Base-by-base conservation (phyloP, 2,888 invertebrate genomes). In the Troides helena region DNA sequence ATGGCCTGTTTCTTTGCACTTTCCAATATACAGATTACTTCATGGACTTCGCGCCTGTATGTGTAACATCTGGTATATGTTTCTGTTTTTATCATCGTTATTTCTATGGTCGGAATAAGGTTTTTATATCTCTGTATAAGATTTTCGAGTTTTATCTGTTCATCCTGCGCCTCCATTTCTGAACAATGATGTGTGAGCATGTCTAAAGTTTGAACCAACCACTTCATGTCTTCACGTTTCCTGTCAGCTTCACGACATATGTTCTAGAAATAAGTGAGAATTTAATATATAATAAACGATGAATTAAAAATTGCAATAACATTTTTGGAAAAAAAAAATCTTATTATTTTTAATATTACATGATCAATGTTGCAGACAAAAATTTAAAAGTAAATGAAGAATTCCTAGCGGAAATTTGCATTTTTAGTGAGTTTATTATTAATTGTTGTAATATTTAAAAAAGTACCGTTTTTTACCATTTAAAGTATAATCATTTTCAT, bases 141-240 rank as follows among this genome's bases (percentile, higher is more conserved):
- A 72, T 95, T 94, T 83, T 98, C 97, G 18, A 99, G 92, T 79
- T 95, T 95, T 72, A 95, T 94, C 84, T 98, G 98, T 85, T 98
- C 98, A 39, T 93, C 89, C 73, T 95, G 93, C 0, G 97, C 96
- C 87, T 98, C 97, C 62, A 94, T 93, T 79, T 98, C 97, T 17
- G 96, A 95, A 76, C 97, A 96, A 81, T 97, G 96, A 70, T 96
- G 95, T 25, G 97, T 95, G 71, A 99, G 94, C 78, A 96, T 95
- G 80, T 99, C 98, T 66, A 99, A 89, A 18, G 97, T 97, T 87
- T 98, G 97, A 1, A 98, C 97, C 68, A 99, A 93, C 97, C 98
- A 98, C 83, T 98, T 98, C 96, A 98, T 98, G 80, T 98, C 98
- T 85, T 98, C 98, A 39, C 98, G 95, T 85, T 97, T 97, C 71